These are phyloP conservation scores for Chelonus insularis DNA, from an alignment of 1,140 invertebrate species.

Conservation along the genomic window DNA sequence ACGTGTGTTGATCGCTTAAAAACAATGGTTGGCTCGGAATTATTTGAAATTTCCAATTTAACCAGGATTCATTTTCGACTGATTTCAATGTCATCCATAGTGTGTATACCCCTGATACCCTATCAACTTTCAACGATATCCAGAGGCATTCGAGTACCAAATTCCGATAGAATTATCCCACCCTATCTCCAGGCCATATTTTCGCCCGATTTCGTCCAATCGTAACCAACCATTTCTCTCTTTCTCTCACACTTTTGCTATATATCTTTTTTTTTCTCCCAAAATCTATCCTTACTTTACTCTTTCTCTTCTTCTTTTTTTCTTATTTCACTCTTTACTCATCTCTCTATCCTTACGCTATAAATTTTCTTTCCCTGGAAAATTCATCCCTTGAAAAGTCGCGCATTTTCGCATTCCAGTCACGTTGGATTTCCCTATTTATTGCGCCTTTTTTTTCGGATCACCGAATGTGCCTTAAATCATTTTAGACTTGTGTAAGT, in stretches of 20 bases:
- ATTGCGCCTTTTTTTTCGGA: conserved; percentile 8
- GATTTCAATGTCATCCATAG: no score
- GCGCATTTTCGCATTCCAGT: conserved; percentile 1
- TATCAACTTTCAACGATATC: no score
- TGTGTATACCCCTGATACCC: no score
- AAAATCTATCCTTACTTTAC: background rate
- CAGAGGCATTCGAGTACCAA: no score
- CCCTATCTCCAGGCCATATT: background rate
- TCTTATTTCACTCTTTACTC: background rate
- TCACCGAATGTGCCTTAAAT: background rate
- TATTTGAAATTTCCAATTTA: no score
- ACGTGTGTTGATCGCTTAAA: no score
- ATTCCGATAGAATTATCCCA: background rate
- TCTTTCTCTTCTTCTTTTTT: background rate
- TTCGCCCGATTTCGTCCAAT: conserved; percentile 2
- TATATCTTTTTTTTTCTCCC: background rate
- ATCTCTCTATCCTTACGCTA: background rate
- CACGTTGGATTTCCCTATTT: conserved; percentile 3
- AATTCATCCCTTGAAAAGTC: background rate
- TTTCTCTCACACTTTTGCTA: background rate
- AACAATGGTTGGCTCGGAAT: no score
- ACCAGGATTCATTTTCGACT: no score
- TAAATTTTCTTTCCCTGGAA: background rate
- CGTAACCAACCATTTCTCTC: background rate
- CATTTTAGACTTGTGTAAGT: background rate